Base-by-base conservation (phyloP, 2,888 invertebrate species). In the Calameuta idolon region DNA sequence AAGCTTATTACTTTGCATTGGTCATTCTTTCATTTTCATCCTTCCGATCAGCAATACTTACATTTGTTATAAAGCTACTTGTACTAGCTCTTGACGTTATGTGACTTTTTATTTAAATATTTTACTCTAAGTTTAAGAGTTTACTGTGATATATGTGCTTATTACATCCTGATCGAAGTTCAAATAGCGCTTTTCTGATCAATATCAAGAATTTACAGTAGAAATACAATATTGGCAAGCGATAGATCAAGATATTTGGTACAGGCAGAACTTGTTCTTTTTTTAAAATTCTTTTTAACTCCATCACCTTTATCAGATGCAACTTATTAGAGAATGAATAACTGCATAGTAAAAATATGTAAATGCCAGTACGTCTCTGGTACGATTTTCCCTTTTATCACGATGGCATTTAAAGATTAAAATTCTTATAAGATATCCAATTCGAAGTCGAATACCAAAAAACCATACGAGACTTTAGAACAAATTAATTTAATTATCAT, bases 111-210 rank as follows among this genome's bases (percentile, higher is more conserved):
- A n/a, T 11, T 33, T 71, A n/a, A 31, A 71, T 34, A 23, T 34
- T 34, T 71, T 71, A 71, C 4, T 33, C 12, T 71, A 15, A 33
- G 33, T 33, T 31, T 71, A 31, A 15, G 71, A 71, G 12, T 71
- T 71, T 71, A 71, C 71, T 71, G 71, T 71, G 71, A 71, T 71
- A 33, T 33, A 15, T 31, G 31, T 23, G 34, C 31, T 12, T 30
- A 30, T 71, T 71, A 71, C n/a, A 12, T 71, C 71, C 71, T 71
- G 71, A 31, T 71, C 33, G 30, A 71, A 71, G 71, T 71, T 71
- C 71, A 71, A 71, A 71, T 12, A 34, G 71, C 1, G 23, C 23
- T 55, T 23, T 23, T 71, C 71, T 33, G 71, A 31, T 71, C 31
- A 31, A 12, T 71, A 23, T 71, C 23, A 23, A 12, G 71, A 23